Conservation (phyloP, 2,113 vertebrate genomes). For the Pholis gunnellus region DNA sequence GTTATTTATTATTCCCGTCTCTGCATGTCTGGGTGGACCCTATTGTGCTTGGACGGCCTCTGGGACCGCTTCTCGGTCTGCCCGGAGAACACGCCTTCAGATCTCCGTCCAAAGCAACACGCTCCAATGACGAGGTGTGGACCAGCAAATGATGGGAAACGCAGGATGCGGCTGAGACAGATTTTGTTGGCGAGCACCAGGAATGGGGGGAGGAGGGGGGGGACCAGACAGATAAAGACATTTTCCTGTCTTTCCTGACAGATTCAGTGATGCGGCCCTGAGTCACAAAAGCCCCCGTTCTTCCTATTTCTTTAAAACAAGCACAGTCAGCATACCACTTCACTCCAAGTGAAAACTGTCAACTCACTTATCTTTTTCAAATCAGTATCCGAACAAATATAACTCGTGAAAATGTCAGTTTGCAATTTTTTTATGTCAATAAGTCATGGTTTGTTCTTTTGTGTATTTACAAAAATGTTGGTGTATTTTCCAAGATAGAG, state of each 20-base stretch:
- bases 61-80: constrained; percentile 2
- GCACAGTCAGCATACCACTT: not conserved
- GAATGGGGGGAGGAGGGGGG: not conserved
- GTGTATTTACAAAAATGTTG: not conserved
- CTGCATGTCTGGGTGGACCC: constrained; percentile 15
- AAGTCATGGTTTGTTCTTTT: not conserved
- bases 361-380: not conserved
- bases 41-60: constrained; percentile 43
- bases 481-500: too few relatives aligned
- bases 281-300: not conserved
- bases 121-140: constrained; percentile 15
- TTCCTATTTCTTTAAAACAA: not conserved
- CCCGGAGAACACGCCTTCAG: not conserved
- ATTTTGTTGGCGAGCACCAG: not conserved
- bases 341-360: not conserved
- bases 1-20: constrained; percentile 39
- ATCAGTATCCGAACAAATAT: not conserved
- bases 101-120: constrained; percentile 17
- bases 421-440: not conserved
- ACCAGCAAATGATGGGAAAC: not conserved
- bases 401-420: not conserved
- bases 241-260: constrained; percentile 12
- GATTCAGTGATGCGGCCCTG: not conserved
- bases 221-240: not conserved
- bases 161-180: not conserved